Conservation (phyloP, 2,888 invertebrate species). For the Mesorhabditis spiculigera region DNA sequence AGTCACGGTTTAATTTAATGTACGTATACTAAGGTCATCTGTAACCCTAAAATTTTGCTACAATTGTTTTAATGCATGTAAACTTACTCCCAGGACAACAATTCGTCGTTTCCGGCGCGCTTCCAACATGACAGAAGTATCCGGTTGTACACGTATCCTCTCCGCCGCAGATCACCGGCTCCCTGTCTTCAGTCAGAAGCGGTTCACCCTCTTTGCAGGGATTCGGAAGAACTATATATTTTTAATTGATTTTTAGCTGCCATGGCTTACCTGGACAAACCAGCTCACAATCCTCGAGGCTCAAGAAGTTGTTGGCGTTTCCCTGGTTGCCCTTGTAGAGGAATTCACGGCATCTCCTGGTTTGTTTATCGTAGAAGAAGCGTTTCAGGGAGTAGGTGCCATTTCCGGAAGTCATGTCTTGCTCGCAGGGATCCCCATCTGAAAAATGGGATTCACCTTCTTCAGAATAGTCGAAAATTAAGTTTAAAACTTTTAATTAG, state of each 20-base stretch:
- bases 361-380: constrained; percentile 49
- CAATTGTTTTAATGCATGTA: neutral
- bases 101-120: constrained; percentile 53
- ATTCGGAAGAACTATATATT: constrained; percentile 39
- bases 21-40: neutral
- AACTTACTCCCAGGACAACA: constrained; percentile 56
- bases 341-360: constrained; percentile 39
- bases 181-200: constrained; percentile 39
- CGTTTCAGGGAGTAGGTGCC: constrained; percentile 42
- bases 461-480: neutral
- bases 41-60: constrained; percentile 7
- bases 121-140: constrained; percentile 56
- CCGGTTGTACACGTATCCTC: constrained; percentile 45
- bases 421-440: constrained; percentile 54
- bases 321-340: constrained; percentile 48
- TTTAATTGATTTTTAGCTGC: neutral
- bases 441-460: constrained; percentile 12
- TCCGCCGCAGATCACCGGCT: constrained; percentile 56
- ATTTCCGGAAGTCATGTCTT: constrained; percentile 37
- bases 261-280: constrained; percentile 45
- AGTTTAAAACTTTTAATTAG: neutral
- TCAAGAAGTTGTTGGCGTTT: constrained; percentile 56
- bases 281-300: constrained; percentile 49
- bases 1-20: neutral
- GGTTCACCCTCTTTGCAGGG: constrained; percentile 55